These are phyloP conservation scores for Drosophila micromelanica DNA, from an alignment of 1,140 invertebrate species.

Conservation along the genomic window DNA sequence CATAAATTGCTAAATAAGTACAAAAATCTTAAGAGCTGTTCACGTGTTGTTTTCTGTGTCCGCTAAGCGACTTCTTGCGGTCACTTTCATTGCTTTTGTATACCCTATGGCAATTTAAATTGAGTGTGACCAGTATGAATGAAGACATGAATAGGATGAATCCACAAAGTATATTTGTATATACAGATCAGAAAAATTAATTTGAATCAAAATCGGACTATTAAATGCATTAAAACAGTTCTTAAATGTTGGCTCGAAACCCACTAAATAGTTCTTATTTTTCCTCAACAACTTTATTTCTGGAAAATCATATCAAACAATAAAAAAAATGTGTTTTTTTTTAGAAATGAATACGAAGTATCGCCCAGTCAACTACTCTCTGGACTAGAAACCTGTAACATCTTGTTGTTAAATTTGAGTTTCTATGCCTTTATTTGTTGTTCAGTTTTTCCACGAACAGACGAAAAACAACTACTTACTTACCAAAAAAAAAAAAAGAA, in stretches of 20 bases:
- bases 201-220: too few relatives aligned
- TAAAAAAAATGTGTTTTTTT: too few relatives aligned
- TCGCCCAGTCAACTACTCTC: neutral
- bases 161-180: too few relatives aligned
- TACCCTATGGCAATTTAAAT: neutral
- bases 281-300: too few relatives aligned
- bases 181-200: too few relatives aligned
- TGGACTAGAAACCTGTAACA: neutral
- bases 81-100: slow-evolving; percentile 1
- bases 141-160: too few relatives aligned
- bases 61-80: neutral
- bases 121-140: too few relatives aligned
- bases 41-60: neutral
- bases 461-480: neutral
- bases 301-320: too few relatives aligned
- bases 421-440: neutral
- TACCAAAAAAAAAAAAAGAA: neutral
- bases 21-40: slow-evolving; percentile 7
- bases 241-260: too few relatives aligned
- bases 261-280: too few relatives aligned
- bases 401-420: neutral
- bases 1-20: slow-evolving; percentile 44
- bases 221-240: too few relatives aligned
- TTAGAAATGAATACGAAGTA: neutral
- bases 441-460: slow-evolving; percentile 12